Base-by-base conservation (phyloP, 2,797 vertebrate species). In the Dallia pectoralis region DNA sequence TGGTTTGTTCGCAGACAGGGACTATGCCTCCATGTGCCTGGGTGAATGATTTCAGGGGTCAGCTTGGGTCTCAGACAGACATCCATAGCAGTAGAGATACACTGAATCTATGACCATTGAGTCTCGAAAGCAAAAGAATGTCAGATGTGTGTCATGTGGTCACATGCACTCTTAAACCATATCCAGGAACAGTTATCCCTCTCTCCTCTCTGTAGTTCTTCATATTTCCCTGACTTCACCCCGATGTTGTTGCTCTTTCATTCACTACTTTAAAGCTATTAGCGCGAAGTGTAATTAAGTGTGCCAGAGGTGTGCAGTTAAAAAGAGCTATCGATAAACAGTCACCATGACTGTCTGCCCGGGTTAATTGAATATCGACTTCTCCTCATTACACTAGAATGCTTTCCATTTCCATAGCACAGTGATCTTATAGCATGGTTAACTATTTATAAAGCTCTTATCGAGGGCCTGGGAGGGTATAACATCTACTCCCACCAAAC, bases 361-460 rank as follows among this genome's bases (percentile, higher is more conserved):
- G 76, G 85, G 87, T 89, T 92, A 93, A 93, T 92, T 92, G 87
- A 92, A 91, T 92, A 93, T 93, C 70, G 91, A 93, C 88, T 86
- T 78, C 81, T 89, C 80, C 80, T 83, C 79, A 61, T 36, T 80
- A 78, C 73, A 80, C 81, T 79, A 71, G 79, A 89, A 83, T 74
- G 72, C 80, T 77, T 87, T 85, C 79, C 80, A 81, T 86, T 81
- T 82, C 77, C 84, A 82, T 78, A 83, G 78, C 74, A 74, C 77
- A 72, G 79, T 84, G 84, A 90, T 87, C 81, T 81, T 85, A 84
- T 47, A 81, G 69, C 53, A 56, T 48, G 62, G 69, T 78, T 78
- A 73, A 80, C 74, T 82, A 81, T 86, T 87, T 84, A 87, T 85
- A 81, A 78, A 71, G 32, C 76, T 80, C 82, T 87, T 81, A 86